Base-by-base conservation (phyloP, 2,113 vertebrate species). In the Notechis scutatus region DNA sequence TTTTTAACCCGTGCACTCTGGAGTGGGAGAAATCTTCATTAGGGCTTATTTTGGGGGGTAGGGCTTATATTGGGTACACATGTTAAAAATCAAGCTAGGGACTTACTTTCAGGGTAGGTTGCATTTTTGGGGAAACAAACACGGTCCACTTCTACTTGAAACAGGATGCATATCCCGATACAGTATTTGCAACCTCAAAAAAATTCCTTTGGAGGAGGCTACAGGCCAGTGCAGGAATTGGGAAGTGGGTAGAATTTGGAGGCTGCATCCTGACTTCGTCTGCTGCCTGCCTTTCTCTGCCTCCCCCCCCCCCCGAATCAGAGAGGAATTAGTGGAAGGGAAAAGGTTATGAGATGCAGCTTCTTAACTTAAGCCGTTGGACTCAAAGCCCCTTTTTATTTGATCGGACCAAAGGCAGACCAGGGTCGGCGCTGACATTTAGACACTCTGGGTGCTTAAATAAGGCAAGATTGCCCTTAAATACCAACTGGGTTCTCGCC, bases 341-440 rank as follows among this genome's bases (percentile, higher is more conserved):
- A 10, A 20, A 20, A 26, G 23, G 86, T 88, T 92, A 92, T 26
- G 47, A 88, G 52, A 69, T 4, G 34, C 59, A 52, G 21, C 29
- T 92, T 54, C 87, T 34, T 26, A 90, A 24, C 39, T n/a, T 88
- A 85, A 90, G 54, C 54, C 34, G 23, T 85, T 85, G 15, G 92
- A 90, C 81, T 47, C 88, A 92, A 90, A 90, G 54, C 50, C 42
- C 42, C 69, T 85, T 92, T 59, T 90, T 90, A 92, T 92, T 57
- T 90, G 69, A 90, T 85, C 42, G 1, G 24, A n/a, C 69, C 26
- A n/a, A 45, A 90, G 26, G 87, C 64, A 2, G 45, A 26, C 39
- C 55, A 29, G n/a, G 45, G 91, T 18, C 54, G 14, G 42, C 15
- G 1, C 54, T 59, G 54, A 90, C 64, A 85, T 92, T 85, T 90